phyloP scores from a whole-genome alignment of 2,888 invertebrate species.

The Dendrolimus pini region DNA sequence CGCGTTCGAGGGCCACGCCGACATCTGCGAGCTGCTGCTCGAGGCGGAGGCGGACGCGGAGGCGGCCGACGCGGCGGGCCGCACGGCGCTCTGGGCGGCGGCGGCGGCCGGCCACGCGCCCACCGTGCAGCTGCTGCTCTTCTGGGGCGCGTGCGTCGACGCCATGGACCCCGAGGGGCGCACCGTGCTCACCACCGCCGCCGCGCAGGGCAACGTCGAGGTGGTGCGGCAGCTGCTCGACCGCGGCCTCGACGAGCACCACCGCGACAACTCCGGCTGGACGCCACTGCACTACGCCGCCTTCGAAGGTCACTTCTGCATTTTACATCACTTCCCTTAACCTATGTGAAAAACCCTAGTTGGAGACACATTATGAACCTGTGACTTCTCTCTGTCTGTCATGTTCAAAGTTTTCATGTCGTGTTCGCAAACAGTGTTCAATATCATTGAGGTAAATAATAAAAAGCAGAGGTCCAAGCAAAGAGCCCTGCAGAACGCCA shows the following conservation, averaged over 20 bases:
- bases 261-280: slow-evolving; percentile 97
- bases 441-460: too few relatives aligned
- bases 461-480: too few relatives aligned
- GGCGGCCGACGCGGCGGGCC: slow-evolving; percentile 86
- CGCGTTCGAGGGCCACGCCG: slow-evolving; percentile 93
- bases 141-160: slow-evolving; percentile 97
- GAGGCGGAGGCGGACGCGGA: slow-evolving; percentile 96
- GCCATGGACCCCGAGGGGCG: slow-evolving; percentile 96
- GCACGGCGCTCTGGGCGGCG: slow-evolving; percentile 94
- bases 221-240: slow-evolving; percentile 93
- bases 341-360: too few relatives aligned
- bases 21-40: slow-evolving; percentile 92
- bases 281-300: slow-evolving; percentile 97
- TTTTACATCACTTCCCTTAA: too few relatives aligned
- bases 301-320: slow-evolving; percentile 82
- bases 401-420: too few relatives aligned
- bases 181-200: slow-evolving; percentile 90
- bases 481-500: too few relatives aligned
- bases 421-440: too few relatives aligned
- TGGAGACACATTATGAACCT: too few relatives aligned
- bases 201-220: slow-evolving; percentile 89
- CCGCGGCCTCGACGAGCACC: slow-evolving; percentile 90
- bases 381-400: too few relatives aligned
- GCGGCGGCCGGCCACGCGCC: slow-evolving; percentile 94
- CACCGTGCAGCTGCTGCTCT: slow-evolving; percentile 89